Evolutionary conservation across 2,888 invertebrate genomes (phyloP), one percentile per base, ranked within the genome.

Genomic region (Carabus problematicus): DNA sequence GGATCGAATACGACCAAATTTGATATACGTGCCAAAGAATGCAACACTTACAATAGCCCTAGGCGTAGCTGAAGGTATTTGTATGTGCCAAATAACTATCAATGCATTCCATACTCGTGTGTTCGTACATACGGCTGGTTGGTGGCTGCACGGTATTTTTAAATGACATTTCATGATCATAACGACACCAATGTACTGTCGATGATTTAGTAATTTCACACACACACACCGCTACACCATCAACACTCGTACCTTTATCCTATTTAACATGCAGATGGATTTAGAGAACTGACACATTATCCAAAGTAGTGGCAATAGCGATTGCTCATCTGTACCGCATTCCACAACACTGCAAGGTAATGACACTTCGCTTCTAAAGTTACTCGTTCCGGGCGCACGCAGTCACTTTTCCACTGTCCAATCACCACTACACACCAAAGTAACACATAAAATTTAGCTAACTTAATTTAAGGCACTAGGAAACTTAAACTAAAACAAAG

Each of bases 401-500:
- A 69, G 56, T 16, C 56, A 62, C 61, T 69, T 40, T 69, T 45
- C 52, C 56, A 61, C 54, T 69, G 56, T 62, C 55, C 56, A 49
- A 45, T 45, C 40, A 62, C 45, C 69, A 69, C 69, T 69, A 61
- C 55, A 56, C 69, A 55, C 8, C 54, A 69, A 54, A 55, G 61
- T 43, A 69, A 61, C 64, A 70, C 71, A 67, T 70, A 70, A 68
- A 64, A 67, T 45, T 66, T 72, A 72, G 70, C 72, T 66, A 72
- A 73, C 75, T 75, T 75, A 43, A 47, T 71, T 76, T 72, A 78
- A 80, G 75, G 75, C 77, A 78, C 76, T 76, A 74, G 77, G 79
- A 69, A 79, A 79, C 76, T 77, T 75, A 74, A 79, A 81, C 77
- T 79, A 82, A 82, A 82, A 82, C 82, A 82, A 82, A 82, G 82